Percentiles rank a stretch among this genome's conserved stretches.
These are phyloP conservation scores for Cotesia vestalis DNA, from an alignment of 1,140 invertebrate genomes.

Conservation along the genomic window DNA sequence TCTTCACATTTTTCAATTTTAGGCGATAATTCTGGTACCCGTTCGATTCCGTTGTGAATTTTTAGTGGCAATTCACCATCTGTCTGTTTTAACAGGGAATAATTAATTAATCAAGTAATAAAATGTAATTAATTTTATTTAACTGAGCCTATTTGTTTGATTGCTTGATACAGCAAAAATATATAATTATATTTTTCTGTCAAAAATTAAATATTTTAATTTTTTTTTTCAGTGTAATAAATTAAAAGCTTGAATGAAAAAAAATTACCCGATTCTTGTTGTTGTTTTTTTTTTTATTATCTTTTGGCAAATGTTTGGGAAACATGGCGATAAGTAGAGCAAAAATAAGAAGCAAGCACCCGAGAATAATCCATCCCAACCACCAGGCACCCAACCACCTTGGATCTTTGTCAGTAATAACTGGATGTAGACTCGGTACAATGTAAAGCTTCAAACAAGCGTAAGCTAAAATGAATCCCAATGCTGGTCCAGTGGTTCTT, in stretches of 20 bases:
- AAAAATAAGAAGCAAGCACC: slow-evolving; percentile 68
- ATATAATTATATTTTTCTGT: too few species aligned
- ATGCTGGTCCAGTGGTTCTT: slow-evolving; percentile 68
- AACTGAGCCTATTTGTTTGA: too few species aligned
- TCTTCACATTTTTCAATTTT: slow-evolving; percentile 31
- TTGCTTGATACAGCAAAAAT: too few species aligned
- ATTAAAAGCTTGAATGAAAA: too few species aligned
- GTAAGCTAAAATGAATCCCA: slow-evolving; percentile 69
- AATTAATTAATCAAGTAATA: too few species aligned
- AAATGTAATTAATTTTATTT: too few species aligned
- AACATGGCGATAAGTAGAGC: slow-evolving; percentile 70
- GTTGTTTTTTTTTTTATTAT: slow-evolving; percentile 21
- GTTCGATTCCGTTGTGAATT: slow-evolving; percentile 15
- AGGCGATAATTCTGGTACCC: slow-evolving; percentile 31
- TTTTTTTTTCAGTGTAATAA: too few species aligned
- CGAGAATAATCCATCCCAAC: slow-evolving; percentile 73
- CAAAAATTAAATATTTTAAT: too few species aligned
- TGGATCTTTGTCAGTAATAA: slow-evolving; percentile 72
- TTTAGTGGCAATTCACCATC: slow-evolving; percentile 53
- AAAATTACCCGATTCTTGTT: slow-evolving; percentile 39
- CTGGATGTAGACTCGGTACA: slow-evolving; percentile 70
- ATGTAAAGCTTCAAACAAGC: slow-evolving; percentile 72
- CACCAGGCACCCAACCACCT: slow-evolving; percentile 79
- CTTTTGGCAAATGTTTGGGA: slow-evolving; percentile 66
- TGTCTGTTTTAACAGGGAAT: slow-evolving; percentile 12